phyloP scores from a whole-genome alignment of 2,797 vertebrate species.

The Lacerta bilineata region DNA sequence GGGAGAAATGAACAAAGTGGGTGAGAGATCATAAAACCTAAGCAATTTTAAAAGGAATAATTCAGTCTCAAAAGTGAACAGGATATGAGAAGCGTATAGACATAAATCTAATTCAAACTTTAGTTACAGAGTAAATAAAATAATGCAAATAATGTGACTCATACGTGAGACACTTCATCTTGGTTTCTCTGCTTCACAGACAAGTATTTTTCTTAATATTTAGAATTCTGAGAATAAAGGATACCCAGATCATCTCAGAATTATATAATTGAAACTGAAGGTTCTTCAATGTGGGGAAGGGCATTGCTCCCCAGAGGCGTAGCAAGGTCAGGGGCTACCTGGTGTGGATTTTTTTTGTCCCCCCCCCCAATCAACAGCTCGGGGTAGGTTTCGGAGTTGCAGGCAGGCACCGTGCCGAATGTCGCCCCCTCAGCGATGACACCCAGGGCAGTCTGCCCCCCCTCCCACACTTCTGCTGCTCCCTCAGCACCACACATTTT shows the following conservation, averaged over 20 bases:
- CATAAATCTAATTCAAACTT: background rate
- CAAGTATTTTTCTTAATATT: background rate
- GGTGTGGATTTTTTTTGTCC: too few relatives aligned
- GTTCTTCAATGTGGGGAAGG: background rate
- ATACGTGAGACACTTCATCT: background rate
- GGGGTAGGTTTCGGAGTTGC: too few relatives aligned
- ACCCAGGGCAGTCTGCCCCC: too few relatives aligned
- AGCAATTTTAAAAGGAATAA: background rate
- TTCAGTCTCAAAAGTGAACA: background rate
- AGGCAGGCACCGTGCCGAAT: too few relatives aligned
- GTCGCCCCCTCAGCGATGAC: too few relatives aligned
- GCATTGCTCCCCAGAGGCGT: background rate
- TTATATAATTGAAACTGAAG: background rate
- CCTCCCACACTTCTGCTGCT: too few relatives aligned
- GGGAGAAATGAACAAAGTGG: background rate
- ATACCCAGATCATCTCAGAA: background rate
- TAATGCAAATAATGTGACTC: conserved; percentile 9
- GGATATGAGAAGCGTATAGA: background rate
- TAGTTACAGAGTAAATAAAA: conserved; percentile 1
- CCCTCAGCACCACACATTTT: background rate
- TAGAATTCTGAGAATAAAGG: background rate
- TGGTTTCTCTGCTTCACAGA: background rate
- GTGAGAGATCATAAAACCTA: background rate
- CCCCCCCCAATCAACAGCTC: too few relatives aligned
- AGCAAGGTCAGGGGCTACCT: too few relatives aligned